Base-by-base conservation (phyloP, 2,888 invertebrate genomes). In the Gortyna flavago region DNA sequence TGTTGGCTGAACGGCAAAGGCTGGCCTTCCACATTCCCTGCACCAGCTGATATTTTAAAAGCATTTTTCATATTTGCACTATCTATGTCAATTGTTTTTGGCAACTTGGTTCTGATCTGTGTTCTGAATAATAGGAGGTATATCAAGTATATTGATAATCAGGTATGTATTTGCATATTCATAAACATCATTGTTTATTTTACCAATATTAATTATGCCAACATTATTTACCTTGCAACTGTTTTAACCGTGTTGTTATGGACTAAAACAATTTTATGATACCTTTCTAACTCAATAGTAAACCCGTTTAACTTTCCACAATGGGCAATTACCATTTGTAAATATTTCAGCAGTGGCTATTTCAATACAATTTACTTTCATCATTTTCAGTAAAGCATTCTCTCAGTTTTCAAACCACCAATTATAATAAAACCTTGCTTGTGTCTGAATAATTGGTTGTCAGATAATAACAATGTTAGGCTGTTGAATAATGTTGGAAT, bases 111-210 rank as follows among this genome's bases (percentile, higher is more conserved):
- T 81, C 97, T 98, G 48, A 98, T 98, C 87, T 97, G 98, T 89
- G 98, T 98, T 70, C 97, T 99, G 90, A 99, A 98, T 94, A 98
- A 98, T 94, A 97, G 98, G 72, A 97, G 98, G 83, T 98, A 98
- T 93, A 97, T 98, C 90, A 98, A 98, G 91, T 98, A 98, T 92
- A 98, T 99, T 89, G 98, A 98, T 92, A 98, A 98, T 89, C 98
- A 98, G 98, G 98, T 98, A 94, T 94, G 65, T 74, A 18, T 51
- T 38, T 32, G 16, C n/a, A 48, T 57, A 6, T 41, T 68, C 1
- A 21, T 38, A 0, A 16, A 48, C 4, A n/a, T 51, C 7, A 25
- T 44, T 67, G 2, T 44, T 68, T 25, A 8, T 13, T 67, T 48
- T 16, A 1, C 11, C 16, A 44, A 62, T 68, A 35, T 41, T 8